These are phyloP conservation scores for Neosalanx taihuensis DNA, from an alignment of 2,797 vertebrate genomes.

Conservation along the genomic window DNA sequence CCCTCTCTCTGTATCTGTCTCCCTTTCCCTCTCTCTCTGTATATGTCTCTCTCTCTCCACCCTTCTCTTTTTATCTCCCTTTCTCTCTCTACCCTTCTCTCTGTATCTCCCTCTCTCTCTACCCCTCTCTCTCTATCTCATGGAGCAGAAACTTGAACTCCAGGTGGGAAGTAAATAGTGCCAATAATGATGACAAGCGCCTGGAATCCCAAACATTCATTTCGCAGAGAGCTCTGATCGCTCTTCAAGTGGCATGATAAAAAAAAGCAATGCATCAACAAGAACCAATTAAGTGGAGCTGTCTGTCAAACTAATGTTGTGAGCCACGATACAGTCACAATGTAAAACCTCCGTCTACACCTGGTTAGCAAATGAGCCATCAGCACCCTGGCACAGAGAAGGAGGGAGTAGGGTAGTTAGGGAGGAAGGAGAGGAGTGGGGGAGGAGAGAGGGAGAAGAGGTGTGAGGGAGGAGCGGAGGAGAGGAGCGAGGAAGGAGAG, in stretches of 20 bases:
- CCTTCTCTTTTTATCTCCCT: neutral
- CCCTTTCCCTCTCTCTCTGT: neutral
- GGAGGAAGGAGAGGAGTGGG: neutral
- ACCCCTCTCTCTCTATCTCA: neutral
- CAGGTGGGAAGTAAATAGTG: slow-evolving; percentile 27
- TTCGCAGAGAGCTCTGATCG: slow-evolving; percentile 42
- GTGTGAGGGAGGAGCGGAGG: neutral
- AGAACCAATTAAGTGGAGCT: slow-evolving; percentile 54
- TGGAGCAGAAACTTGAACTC: too few relatives aligned
- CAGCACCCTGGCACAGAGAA: neutral
- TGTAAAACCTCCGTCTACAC: slow-evolving; percentile 17
- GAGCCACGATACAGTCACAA: neutral
- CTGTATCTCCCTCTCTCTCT: neutral
- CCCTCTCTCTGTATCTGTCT: neutral
- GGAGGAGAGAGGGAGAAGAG: neutral
- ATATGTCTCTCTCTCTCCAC: neutral
- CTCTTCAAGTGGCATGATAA: slow-evolving; percentile 38
- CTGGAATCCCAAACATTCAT: slow-evolving; percentile 49
- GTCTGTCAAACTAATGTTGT: slow-evolving; percentile 46
- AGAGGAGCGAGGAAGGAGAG: neutral
- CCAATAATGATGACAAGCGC: slow-evolving; percentile 47
- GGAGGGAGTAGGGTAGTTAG: neutral
- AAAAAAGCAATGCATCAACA: slow-evolving; percentile 50
- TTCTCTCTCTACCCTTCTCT: neutral
- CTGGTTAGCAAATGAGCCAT: slow-evolving; percentile 15